These are phyloP conservation scores for Apamea epomidion DNA, from an alignment of 2,888 invertebrate genomes.

Conservation along the genomic window DNA sequence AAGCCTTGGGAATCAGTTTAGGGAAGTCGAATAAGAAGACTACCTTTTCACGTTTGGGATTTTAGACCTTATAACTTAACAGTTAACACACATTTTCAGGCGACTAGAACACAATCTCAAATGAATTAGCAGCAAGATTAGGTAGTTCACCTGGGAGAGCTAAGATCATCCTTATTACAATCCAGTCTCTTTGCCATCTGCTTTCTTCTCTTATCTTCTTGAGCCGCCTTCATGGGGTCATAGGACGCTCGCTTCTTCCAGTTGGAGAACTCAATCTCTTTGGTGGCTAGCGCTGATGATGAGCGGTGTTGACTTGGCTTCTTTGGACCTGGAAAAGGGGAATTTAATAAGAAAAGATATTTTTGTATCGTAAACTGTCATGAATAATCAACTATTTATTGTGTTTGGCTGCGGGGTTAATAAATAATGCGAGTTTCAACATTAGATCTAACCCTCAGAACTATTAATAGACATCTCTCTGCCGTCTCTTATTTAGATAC, in stretches of 20 bases:
- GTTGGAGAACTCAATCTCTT: conserved; percentile 95
- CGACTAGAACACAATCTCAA: background rate
- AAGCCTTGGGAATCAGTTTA: background rate
- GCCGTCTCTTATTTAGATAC: too few species aligned
- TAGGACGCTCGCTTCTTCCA: conserved; percentile 97
- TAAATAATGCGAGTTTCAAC: too few species aligned
- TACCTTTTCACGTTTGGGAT: background rate
- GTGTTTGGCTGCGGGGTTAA: too few species aligned
- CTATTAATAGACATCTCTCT: too few species aligned
- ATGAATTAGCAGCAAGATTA: background rate
- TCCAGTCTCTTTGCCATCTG: conserved; percentile 82
- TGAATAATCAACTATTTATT: too few species aligned
- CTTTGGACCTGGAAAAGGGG: conserved; percentile 83
- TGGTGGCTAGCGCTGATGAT: conserved; percentile 92
- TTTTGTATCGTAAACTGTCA: background rate
- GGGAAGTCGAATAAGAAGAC: background rate
- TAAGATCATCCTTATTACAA: conserved; percentile 85
- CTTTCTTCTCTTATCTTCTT: conserved; percentile 94
- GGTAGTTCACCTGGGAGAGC: conserved; percentile 82
- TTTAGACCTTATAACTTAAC: background rate
- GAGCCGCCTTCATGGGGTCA: conserved; percentile 97
- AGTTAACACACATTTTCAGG: background rate
- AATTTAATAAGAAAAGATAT: background rate
- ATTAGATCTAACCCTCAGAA: too few species aligned
- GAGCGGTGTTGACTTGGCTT: conserved; percentile 91